Percentiles rank a stretch among this genome's conserved stretches.
phyloP scores from a whole-genome alignment of 2,888 invertebrate genomes.

The Limnephilus rhombicus region DNA sequence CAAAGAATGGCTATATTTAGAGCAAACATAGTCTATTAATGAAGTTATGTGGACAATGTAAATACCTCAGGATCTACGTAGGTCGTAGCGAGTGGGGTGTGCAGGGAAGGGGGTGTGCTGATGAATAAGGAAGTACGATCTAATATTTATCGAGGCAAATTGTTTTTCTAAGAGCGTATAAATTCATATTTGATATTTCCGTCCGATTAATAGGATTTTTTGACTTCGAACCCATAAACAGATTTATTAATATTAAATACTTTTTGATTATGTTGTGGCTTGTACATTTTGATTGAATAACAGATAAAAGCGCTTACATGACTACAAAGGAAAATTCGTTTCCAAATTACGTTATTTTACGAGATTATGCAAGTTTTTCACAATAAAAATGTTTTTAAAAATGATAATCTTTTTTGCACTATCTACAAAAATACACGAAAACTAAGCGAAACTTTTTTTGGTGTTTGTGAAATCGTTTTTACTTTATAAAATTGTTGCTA shows the following conservation, averaged over 20 bases:
- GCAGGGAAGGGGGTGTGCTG: not conserved
- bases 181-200: conserved; percentile 28
- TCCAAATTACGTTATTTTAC: no score
- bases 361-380: no score
- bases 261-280: not conserved
- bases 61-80: not conserved
- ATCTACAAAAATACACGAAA: no score
- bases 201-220: not conserved
- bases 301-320: no score
- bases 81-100: not conserved
- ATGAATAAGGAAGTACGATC: conserved; percentile 16
- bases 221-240: not conserved
- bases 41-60: not conserved
- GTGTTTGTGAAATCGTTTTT: no score
- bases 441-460: no score
- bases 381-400: no score
- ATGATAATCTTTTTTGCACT: no score
- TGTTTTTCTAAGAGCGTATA: conserved; percentile 5
- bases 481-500: no score
- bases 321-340: no score
- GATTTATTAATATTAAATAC: not conserved
- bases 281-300: no score
- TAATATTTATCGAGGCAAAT: conserved; percentile 28
- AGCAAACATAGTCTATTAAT: not conserved
- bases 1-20: no score